Evolutionary conservation across 2,797 vertebrate species (phyloP).

Genomic region (Craterocephalus amniculus): DNA sequence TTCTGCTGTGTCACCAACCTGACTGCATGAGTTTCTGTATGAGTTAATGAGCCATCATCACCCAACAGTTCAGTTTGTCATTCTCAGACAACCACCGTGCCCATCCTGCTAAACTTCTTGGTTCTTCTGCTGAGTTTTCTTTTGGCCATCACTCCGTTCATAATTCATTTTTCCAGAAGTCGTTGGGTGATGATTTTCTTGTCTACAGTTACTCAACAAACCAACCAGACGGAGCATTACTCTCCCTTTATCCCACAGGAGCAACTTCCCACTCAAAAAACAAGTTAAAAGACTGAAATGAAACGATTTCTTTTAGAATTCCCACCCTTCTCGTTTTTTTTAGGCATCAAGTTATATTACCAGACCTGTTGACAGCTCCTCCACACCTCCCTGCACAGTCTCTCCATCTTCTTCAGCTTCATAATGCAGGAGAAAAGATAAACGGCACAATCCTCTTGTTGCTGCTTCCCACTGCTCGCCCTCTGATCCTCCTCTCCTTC

Average conservation of each 20-base stretch:
- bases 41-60: neutral
- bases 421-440: constrained; percentile 59
- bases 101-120: neutral
- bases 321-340: constrained; percentile 2
- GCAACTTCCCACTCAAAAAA: neutral
- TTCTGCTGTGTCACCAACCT: neutral
- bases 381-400: constrained; percentile 79
- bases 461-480: constrained; percentile 23
- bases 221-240: neutral
- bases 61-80: neutral
- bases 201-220: neutral
- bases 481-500: constrained; percentile 39
- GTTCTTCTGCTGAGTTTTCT: neutral
- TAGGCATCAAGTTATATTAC: constrained; percentile 23
- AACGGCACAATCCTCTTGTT: constrained; percentile 47
- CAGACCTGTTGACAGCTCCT: constrained; percentile 84
- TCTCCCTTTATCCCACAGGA: neutral
- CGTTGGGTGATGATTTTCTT: neutral
- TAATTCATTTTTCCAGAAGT: neutral
- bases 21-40: neutral
- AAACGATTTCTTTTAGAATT: neutral
- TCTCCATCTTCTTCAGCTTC: constrained; percentile 83
- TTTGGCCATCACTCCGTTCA: neutral
- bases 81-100: constrained; percentile 6
- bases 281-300: neutral